Evolutionary conservation across 2,888 invertebrate species (phyloP).

Genomic region (Phengaris alcon): DNA sequence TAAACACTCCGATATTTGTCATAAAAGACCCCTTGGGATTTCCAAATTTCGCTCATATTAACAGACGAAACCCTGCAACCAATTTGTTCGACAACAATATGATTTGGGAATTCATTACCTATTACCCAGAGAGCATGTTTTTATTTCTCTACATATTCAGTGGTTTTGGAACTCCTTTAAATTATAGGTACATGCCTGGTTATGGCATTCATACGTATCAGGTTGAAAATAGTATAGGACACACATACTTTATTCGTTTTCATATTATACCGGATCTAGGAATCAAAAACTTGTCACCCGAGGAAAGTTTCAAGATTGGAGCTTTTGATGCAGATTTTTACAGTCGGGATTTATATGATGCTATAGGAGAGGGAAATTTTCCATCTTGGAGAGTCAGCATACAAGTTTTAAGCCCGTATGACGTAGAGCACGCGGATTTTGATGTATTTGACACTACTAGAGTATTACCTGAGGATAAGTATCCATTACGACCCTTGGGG

Average conservation of each 20-base stretch:
- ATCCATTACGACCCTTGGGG: slow-evolving; percentile 89
- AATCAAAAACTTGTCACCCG: slow-evolving; percentile 83
- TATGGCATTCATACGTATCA: slow-evolving; percentile 94
- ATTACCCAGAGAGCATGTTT: slow-evolving; percentile 83
- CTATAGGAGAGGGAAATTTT: slow-evolving; percentile 85
- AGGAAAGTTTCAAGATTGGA: slow-evolving; percentile 79
- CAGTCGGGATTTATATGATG: slow-evolving; percentile 90
- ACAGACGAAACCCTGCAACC: slow-evolving; percentile 78
- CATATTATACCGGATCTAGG: slow-evolving; percentile 93
- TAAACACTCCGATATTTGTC: slow-evolving; percentile 93
- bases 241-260: slow-evolving; percentile 89
- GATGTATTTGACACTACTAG: slow-evolving; percentile 96
- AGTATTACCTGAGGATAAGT: slow-evolving; percentile 86
- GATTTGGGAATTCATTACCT: slow-evolving; percentile 74
- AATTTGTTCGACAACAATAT: slow-evolving; percentile 52
- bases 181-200: slow-evolving; percentile 92
- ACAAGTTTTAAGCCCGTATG: slow-evolving; percentile 89
- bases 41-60: slow-evolving; percentile 73
- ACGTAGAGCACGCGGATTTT: slow-evolving; percentile 86
- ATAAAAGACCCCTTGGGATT: slow-evolving; percentile 92
- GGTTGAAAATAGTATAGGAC: slow-evolving; percentile 84
- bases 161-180: slow-evolving; percentile 93
- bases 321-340: slow-evolving; percentile 92
- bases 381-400: slow-evolving; percentile 88
- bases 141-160: slow-evolving; percentile 86